Percentiles rank a stretch among this genome's conserved stretches.
These are phyloP conservation scores for Alcedo atthis DNA, from an alignment of 2,797 vertebrate species.

Conservation along the genomic window DNA sequence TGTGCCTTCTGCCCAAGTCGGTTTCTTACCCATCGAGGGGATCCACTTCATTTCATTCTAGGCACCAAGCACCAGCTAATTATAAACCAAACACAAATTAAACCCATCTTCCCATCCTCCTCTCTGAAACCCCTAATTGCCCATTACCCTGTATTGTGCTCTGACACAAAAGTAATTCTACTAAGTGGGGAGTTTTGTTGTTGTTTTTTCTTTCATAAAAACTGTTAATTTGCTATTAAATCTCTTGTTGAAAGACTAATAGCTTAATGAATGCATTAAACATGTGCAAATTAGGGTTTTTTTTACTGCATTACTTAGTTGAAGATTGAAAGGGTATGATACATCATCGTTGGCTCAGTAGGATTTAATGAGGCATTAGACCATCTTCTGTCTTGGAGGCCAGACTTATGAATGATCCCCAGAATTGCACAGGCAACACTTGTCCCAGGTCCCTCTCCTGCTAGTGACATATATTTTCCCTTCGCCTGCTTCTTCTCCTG, in stretches of 20 bases:
- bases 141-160: conserved; percentile 54
- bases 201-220: conserved; percentile 75
- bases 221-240: conserved; percentile 82
- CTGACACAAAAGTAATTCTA: conserved; percentile 67
- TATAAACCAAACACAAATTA: conserved; percentile 70
- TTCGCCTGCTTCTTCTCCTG: conserved; percentile 35
- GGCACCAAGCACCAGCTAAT: conserved; percentile 51
- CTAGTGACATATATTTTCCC: conserved; percentile 59
- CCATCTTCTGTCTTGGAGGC: conserved; percentile 75
- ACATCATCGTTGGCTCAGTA: conserved; percentile 72
- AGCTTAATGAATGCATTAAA: conserved; percentile 83
- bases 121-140: conserved; percentile 65
- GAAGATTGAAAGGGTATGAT: conserved; percentile 78
- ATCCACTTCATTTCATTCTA: conserved; percentile 53
- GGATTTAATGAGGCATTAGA: conserved; percentile 80
- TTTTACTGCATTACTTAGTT: conserved; percentile 73
- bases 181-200: conserved; percentile 63
- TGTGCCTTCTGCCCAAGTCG: neutral
- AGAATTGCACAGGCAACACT: conserved; percentile 47
- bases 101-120: conserved; percentile 56
- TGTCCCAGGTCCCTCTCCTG: conserved; percentile 48
- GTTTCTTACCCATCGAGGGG: neutral
- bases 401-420: conserved; percentile 74
- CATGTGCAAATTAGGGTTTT: conserved; percentile 77
- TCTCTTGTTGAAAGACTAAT: conserved; percentile 81